Evolutionary conservation across 2,797 vertebrate genomes (phyloP), one percentile per base, ranked within the genome.

Genomic region (Petrocephalus sullivani): DNA sequence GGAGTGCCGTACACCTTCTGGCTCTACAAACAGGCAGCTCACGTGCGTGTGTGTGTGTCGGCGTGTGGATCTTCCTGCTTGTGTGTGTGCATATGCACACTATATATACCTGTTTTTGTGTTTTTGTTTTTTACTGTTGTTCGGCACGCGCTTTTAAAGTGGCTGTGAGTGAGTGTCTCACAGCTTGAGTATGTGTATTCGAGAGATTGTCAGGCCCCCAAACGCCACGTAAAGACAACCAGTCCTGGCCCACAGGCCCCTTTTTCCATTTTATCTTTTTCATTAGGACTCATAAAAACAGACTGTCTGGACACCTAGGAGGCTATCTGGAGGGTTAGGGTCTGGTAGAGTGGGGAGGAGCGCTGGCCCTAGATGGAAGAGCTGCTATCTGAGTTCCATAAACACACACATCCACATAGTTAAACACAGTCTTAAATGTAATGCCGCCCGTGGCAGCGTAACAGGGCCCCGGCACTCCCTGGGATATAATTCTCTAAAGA

Each of bases 261-360:
- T n/a, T 78, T 78, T 78, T 78, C 71, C 71, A 46, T 78, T 78
- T 78, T 78, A 78, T 78, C 71, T 41, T 46, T 54, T 28, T 78
- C 71, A 78, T 78, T 78, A 46, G 33, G 37, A 41, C 71, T 78
- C 41, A 3, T 78, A 41, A 78, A 83, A 83, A 53, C 49, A 83
- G 46, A 54, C 81, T 23, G 81, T 51, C 81, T 83, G 46, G 49
- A 28, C 46, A 37, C 53, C 83, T 53, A 57, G 54, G 83, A 33
- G 9, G 21, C 46, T 60, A 8, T 61, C 16, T 46, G 57, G 23
- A 2, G 19, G 33, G 14, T 19, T 16, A 28, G 56, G 37, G 57
- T 61, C 23, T 64, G 19, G 19, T n/a, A n/a, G 33, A 60, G 37
- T 14, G 5, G 46, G 51, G 83, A 28, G 84, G 2, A 58, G 84